Evolutionary conservation across 2,888 invertebrate genomes (phyloP).

Genomic region (Chouioia cunea): DNA sequence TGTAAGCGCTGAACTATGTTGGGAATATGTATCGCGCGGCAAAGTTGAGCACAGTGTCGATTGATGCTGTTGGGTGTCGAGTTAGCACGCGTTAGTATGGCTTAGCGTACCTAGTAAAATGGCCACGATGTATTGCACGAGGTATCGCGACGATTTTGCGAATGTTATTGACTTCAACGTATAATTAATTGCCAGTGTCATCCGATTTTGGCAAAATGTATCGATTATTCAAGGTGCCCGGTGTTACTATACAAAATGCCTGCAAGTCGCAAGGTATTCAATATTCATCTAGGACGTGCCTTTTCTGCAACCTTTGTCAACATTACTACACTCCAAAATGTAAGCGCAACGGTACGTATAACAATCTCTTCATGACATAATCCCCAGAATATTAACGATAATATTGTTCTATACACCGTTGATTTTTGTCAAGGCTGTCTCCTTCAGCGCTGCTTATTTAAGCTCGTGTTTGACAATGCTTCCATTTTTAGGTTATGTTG

Average conservation of each 20-base stretch:
- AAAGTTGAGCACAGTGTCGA: too few relatives aligned
- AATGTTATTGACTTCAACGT: too few relatives aligned
- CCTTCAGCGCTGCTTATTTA: not conserved
- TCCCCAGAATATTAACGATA: not conserved
- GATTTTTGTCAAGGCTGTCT: not conserved
- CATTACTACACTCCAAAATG: conserved; percentile 48
- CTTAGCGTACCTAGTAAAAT: too few relatives aligned
- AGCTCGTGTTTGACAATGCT: not conserved
- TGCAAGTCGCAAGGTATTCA: conserved; percentile 47
- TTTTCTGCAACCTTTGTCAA: conserved; percentile 58
- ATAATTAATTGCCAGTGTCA: not conserved
- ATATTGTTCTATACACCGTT: not conserved
- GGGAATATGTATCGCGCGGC: too few relatives aligned
- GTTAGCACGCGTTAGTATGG: too few relatives aligned
- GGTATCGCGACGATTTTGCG: too few relatives aligned
- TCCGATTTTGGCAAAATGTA: conserved; percentile 51
- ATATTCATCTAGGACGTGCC: conserved; percentile 51
- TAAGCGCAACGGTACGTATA: conserved; percentile 48
- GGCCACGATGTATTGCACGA: too few relatives aligned
- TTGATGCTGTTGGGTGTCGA: too few relatives aligned
- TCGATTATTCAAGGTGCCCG: conserved; percentile 50
- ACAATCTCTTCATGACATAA: conserved; percentile 1
- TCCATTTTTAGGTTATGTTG: not conserved
- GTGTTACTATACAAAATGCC: conserved; percentile 47
- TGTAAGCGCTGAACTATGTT: too few relatives aligned